Evolutionary conservation across 2,113 vertebrate species (phyloP).

Genomic region (Eonycteris spelaea): DNA sequence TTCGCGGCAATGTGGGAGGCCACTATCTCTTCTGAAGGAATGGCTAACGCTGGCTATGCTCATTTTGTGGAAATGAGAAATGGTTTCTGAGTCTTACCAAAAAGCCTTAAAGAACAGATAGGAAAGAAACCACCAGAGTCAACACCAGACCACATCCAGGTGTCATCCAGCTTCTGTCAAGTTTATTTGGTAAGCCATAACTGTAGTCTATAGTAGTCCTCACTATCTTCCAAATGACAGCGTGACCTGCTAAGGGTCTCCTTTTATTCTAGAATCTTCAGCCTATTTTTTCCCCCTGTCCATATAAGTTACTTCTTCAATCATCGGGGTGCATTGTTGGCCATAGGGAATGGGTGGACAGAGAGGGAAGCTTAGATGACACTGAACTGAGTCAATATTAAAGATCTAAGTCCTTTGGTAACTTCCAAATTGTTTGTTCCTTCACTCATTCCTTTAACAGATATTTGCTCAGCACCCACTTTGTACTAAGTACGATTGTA

Average conservation of each 20-base stretch:
- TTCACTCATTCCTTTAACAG: not conserved
- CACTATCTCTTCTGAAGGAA: not conserved
- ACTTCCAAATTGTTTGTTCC: not conserved
- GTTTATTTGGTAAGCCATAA: not conserved
- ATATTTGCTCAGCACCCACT: not conserved
- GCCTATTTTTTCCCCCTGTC: not conserved
- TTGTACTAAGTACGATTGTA: not conserved
- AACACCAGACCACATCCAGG: not conserved
- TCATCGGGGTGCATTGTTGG: not conserved
- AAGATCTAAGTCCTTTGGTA: not conserved
- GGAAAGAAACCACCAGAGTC: slow-evolving; percentile 29
- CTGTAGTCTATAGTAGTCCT: not conserved
- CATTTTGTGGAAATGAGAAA: slow-evolving; percentile 35
- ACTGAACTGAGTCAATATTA: not conserved
- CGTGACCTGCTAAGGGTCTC: not conserved
- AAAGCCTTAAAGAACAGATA: not conserved
- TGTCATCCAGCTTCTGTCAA: not conserved
- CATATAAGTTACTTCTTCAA: not conserved
- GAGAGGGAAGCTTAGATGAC: not conserved
- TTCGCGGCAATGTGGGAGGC: not conserved
- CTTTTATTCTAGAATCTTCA: slow-evolving; percentile 9
- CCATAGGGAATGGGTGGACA: not conserved
- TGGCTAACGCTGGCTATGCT: not conserved
- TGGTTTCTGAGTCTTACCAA: not conserved
- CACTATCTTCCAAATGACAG: not conserved